phyloP scores from a whole-genome alignment of 2,888 invertebrate genomes.

The Tanytarsus gracilentus region DNA sequence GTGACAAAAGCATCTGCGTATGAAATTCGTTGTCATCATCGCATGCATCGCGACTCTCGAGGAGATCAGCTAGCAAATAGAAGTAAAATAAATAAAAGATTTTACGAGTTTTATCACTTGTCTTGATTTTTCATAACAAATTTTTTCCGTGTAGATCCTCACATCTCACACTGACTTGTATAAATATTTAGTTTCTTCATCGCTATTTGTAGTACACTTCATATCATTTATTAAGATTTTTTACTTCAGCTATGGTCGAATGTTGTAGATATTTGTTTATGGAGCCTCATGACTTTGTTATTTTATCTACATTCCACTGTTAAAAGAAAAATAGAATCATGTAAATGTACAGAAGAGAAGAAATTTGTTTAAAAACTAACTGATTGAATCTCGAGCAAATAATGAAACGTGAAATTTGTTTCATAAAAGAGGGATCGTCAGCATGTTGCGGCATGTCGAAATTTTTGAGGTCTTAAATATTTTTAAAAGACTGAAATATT shows the following conservation, averaged over 20 bases:
- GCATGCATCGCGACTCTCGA: not conserved
- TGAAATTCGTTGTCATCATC: not conserved
- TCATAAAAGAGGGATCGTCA: no score
- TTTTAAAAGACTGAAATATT: no score
- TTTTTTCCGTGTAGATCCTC: slow-evolving; percentile 13
- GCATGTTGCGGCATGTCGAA: no score
- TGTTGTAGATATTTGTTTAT: slow-evolving; percentile 3
- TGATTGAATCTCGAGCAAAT: no score
- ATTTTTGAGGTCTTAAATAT: no score
- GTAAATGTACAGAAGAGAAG: no score
- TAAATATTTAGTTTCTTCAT: not conserved
- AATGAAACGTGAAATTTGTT: no score
- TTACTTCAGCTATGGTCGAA: not conserved
- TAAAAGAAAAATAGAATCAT: no score
- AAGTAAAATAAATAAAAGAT: not conserved
- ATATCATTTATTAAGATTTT: slow-evolving; percentile 4
- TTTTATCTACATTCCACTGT: slow-evolving; percentile 4
- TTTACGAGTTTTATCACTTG: slow-evolving; percentile 22
- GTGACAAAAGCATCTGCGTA: not conserved
- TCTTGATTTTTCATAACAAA: slow-evolving; percentile 18
- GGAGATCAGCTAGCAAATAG: not conserved
- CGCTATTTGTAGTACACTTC: slow-evolving; percentile 23
- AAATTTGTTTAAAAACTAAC: no score
- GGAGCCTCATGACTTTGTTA: slow-evolving; percentile 2
- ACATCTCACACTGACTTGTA: not conserved